Conservation (phyloP, 2,888 invertebrate genomes). For the Microctonus hyperodae region DNA sequence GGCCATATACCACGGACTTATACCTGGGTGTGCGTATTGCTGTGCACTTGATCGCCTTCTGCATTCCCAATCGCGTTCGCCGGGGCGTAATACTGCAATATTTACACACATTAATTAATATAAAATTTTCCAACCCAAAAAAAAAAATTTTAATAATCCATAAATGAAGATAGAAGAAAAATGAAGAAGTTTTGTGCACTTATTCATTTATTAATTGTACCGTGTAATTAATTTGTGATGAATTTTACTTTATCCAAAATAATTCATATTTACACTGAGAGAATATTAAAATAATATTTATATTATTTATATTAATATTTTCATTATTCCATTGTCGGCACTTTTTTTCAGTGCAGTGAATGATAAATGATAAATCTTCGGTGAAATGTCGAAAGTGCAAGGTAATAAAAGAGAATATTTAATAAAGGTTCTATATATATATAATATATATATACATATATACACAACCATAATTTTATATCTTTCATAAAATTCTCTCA, state of each 20-base stretch:
- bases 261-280: constrained; percentile 1
- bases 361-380: neutral
- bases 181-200: constrained; percentile 5
- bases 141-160: neutral
- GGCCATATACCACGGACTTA: constrained; percentile 66
- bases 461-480: neutral
- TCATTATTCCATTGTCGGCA: neutral
- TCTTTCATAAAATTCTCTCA: neutral
- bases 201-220: constrained; percentile 1
- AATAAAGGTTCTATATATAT: too few relatives aligned
- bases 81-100: constrained; percentile 83
- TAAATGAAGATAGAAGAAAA: neutral
- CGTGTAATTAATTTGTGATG: constrained; percentile 8
- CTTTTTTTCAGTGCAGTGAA: neutral
- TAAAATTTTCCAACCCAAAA: neutral
- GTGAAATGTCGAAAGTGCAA: neutral
- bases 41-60: constrained; percentile 79
- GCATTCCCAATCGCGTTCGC: constrained; percentile 78
- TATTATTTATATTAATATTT: neutral
- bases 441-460: too few relatives aligned
- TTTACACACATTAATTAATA: constrained; percentile 14
- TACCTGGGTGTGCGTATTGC: constrained; percentile 87
- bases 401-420: constrained; percentile 1
- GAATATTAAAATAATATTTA: neutral
- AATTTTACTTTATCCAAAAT: neutral